phyloP scores from a whole-genome alignment of 2,797 vertebrate species.

The Pitangus sulphuratus region DNA sequence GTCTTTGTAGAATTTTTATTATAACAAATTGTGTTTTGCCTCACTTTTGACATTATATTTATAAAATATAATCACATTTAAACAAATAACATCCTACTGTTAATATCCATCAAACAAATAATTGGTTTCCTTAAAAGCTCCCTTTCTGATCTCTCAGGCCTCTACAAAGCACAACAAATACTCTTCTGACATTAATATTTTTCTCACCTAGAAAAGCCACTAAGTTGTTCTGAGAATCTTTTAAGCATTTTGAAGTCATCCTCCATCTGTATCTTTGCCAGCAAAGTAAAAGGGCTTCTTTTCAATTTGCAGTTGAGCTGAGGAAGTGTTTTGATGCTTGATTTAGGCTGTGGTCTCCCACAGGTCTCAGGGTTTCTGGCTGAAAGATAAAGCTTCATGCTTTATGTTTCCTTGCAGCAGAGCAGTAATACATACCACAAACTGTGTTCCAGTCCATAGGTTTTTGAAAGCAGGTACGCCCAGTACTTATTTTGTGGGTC shows the following conservation, averaged over 20 bases:
- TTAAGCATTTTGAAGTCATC: conserved; percentile 41
- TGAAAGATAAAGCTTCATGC: conserved; percentile 65
- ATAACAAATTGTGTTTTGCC: background rate
- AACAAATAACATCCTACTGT: background rate
- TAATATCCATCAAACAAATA: background rate
- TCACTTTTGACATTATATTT: background rate
- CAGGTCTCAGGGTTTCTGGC: conserved; percentile 19
- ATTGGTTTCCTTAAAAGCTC: background rate
- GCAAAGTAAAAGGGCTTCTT: conserved; percentile 53
- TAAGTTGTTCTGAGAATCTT: background rate
- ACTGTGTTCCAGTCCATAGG: conserved; percentile 29
- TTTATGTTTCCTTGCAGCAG: conserved; percentile 48
- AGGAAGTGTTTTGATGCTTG: conserved; percentile 68
- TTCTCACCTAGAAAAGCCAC: conserved; percentile 13
- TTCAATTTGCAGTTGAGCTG: conserved; percentile 59
- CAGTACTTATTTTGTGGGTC: conserved; percentile 31
- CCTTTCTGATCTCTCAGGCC: background rate
- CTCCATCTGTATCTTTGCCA: background rate
- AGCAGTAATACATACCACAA: conserved; percentile 42
- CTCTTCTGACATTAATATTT: background rate
- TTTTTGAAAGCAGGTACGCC: conserved; percentile 64
- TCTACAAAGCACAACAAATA: background rate
- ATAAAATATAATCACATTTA: background rate
- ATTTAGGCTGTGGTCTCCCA: conserved; percentile 50
- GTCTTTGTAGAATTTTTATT: background rate